Base-by-base conservation (phyloP, 2,113 vertebrate genomes). In the Craseonycteris thonglongyai region DNA sequence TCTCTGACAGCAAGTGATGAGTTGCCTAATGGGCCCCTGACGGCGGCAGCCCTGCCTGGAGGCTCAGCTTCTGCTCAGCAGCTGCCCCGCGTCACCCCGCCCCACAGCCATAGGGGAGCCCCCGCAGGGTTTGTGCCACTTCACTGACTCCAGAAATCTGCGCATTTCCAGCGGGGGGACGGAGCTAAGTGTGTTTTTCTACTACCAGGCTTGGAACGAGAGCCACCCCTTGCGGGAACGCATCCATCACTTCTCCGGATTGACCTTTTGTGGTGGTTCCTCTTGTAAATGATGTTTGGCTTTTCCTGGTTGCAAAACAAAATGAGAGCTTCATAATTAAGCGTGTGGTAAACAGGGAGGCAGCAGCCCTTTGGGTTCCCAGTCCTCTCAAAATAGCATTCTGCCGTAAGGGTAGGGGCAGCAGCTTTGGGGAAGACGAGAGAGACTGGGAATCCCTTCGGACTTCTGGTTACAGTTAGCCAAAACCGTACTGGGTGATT, bases 151-250 rank as follows among this genome's bases (percentile, higher is more conserved):
- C 94, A 76, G 90, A 97, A 96, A 95, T 90, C 93, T 90, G 93
- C 65, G 74, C 1, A 22, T 95, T 96, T 97, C 95, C 84, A 85
- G 95, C 80, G 56, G 19, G 66, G 54, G 87, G 93, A 96, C 38
- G 15, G 94, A 98, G 93, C 97, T 93, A 96, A 96, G 95, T 97
- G 66, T 94, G 90, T 69, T 98, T 98, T 97, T 96, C 97, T 91
- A 86, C 51, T 8, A n/a, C 72, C 75, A 49, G 74, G 63, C 91
- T 97, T 76, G 84, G 78, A 96, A 97, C 45, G 89, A 76, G 40
- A 96, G 82, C n/a, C 94, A 92, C 94, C 88, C 92, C 80, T 97
- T 88, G 84, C 47, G 93, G 91, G 61, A 90, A 95, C 54, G n/a
- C 95, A 96, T 97, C 97, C 96, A 78, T 97, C 33, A 58, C 91